Evolutionary conservation across 2,888 invertebrate species (phyloP).

Genomic region (Ornithoptera priamus): DNA sequence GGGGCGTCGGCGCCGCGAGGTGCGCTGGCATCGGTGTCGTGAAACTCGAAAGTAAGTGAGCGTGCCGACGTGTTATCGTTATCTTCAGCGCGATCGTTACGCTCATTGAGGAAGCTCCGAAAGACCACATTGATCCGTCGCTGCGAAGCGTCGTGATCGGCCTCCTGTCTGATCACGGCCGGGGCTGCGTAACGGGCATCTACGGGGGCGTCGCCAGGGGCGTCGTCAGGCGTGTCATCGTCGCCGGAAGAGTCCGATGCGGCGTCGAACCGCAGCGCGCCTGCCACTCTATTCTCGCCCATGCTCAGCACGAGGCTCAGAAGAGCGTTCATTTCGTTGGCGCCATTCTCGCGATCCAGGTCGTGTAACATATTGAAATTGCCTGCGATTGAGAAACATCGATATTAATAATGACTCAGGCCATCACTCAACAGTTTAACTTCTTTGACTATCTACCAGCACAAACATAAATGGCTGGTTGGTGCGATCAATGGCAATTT

Average conservation of each 20-base stretch:
- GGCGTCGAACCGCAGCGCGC: slow-evolving; percentile 60
- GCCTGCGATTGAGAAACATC: slow-evolving; percentile 41
- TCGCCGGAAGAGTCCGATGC: slow-evolving; percentile 41
- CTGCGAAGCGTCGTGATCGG: slow-evolving; percentile 29
- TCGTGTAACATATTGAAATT: slow-evolving; percentile 58
- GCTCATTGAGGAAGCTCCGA: slow-evolving; percentile 11
- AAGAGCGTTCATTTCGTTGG: slow-evolving; percentile 74
- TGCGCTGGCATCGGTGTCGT: slow-evolving; percentile 30
- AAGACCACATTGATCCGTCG: slow-evolving; percentile 25
- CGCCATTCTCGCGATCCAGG: slow-evolving; percentile 60
- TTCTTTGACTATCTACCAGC: too few species aligned
- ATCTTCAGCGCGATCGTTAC: slow-evolving; percentile 11
- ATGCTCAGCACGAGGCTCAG: slow-evolving; percentile 70
- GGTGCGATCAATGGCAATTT: too few species aligned
- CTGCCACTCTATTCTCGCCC: slow-evolving; percentile 68
- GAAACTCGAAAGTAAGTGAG: slow-evolving; percentile 49
- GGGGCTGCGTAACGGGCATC: slow-evolving; percentile 14
- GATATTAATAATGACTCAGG: neutral
- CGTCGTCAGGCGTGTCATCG: slow-evolving; percentile 38
- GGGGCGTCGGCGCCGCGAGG: slow-evolving; percentile 19
- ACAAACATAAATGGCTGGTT: too few species aligned
- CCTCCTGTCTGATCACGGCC: slow-evolving; percentile 20
- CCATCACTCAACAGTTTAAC: too few species aligned
- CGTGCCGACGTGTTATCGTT: slow-evolving; percentile 30
- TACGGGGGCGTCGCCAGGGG: slow-evolving; percentile 25